Evolutionary conservation across 2,888 invertebrate genomes (phyloP), one percentile per base, ranked within the genome.

Genomic region (Gisinianus flammeolus): DNA sequence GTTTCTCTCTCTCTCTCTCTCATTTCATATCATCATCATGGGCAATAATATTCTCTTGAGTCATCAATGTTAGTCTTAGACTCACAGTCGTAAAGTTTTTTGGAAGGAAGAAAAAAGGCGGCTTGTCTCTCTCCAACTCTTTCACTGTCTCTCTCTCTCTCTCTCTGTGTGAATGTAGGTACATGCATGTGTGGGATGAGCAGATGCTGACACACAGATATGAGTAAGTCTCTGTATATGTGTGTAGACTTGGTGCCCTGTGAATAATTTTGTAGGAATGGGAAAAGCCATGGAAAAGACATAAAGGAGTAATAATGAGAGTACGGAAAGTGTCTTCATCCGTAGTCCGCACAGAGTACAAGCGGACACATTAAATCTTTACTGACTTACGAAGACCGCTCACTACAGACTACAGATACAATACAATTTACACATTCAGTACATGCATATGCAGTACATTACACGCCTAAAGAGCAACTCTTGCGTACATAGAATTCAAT

Each of bases 311-410:
- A 6, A 44, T 68, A 68, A 68, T 68, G 68, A 68, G 68, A 64
- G 30, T 64, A 64, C 28, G 64, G 26, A 62, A 64, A 68, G 68
- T 68, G 68, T 68, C 68, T 68, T 68, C 68, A 68, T 68, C 68
- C 28, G n/a, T n/a, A n/a, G n/a, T 35, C 67, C n/a, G 22, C 33
- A 44, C 44, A 33, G 31, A 44, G 19, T 16, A 44, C 6, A 19
- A 44, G 44, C 44, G 44, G 44, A 44, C 44, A 68, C 19, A 68
- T 68, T 68, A 33, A 35, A 68, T 64, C 22, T 28, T 64, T 26
- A 0, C 64, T 26, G 16, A 64, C 64, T 64, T 10, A 24, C 58
- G 10, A 10, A 58, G 58, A 26, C 67, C 33, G 68, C 68, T 24
- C 22, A 58, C 58, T 33, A 30, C 33, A 24, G 22, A 12, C 16